Base-by-base conservation (phyloP, 2,113 vertebrate species). In the Mesocricetus auratus region DNA sequence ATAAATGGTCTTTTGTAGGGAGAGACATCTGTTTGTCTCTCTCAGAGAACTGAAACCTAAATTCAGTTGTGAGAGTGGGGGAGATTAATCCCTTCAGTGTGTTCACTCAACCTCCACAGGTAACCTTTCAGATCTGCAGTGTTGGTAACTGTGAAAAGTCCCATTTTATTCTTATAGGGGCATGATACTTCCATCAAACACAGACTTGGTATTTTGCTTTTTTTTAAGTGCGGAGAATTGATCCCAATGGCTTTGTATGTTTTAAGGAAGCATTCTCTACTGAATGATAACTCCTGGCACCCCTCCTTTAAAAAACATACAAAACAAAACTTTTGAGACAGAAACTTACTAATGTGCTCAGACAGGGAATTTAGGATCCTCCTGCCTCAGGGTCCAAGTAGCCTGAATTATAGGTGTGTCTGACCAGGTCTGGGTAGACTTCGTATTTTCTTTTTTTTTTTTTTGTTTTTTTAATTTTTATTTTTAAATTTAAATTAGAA, bases 51-150 rank as follows among this genome's bases (percentile, higher is more conserved):
- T 56, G 12, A 56, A 56, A 56, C 53, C 11, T 56, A 56, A 13
- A 56, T 56, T 56, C 53, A 56, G 53, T 56, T 56, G 53, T 56
- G 53, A 56, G 53, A 56, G 53, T 56, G 11, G 12, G 53, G 53
- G 12, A 56, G 53, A 3, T 56, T 56, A 56, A 56, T 12, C 53
- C 53, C 53, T 56, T 56, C 53, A 56, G 15, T 53, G 62, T 53
- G 19, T 94, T 93, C 82, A 53, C 1, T 90, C 86, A 94, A n/a
- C 5, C 31, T 58, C 24, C 86, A 13, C 82, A 77, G 93, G n/a
- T 16, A 60, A 36, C 0, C 73, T 47, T 83, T 95, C 74, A 22
- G 53, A 78, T 77, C 39, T 93, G 22, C 9, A 47, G 21, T 73
- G 8, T 91, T 95, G 58, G 11, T 89, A 79, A 26, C 68, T 74